Evolutionary conservation across 1,140 invertebrate species (phyloP), one percentile per base, ranked within the genome.

Genomic region (Caenorhabditis remanei): DNA sequence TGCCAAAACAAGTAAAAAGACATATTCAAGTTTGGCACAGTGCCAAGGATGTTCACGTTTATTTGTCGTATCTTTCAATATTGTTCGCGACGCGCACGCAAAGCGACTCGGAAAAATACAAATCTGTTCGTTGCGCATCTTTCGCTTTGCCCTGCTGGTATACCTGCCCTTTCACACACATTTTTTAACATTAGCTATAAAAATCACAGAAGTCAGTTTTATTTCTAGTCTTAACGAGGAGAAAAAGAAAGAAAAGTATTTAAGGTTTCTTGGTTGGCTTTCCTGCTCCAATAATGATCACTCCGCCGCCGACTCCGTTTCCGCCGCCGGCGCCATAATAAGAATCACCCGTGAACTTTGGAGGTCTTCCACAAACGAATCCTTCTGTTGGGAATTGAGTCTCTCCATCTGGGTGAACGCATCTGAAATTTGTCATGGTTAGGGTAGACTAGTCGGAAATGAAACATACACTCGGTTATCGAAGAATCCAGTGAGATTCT

Each of bases 381-480:
- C 71, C 71, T 79, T 79, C 46, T 3, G 71, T 50, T 53, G 46
- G 46, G 46, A 79, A 79, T 16, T n/a, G 46, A n/a, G 21, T 53
- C 21, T 16, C 7, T 11, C 46, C 46, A 50, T 48, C 46, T 48
- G 46, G 71, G n/a, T 79, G 14, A 1, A 48, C 71, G 21, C 71
- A 79, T 4, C 71, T 79, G 71, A 21, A 75, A 75, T 46, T 21
- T 21, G 11, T n/a, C n/a, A 11, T 53, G 13, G 9, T 6, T 14
- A 14, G 50, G 2, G 5, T 53, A 9, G 11, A 14, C 9, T 58
- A 0, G 19, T 21, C n/a, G 0, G 8, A n/a, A 58, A 58, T 21
- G n/a, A 5, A 50, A 50, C 71, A 24, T n/a, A 79, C 71, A 79
- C 46, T 50, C 71, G n/a, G 46, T 79, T 79, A 14, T 79, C 71